Conservation (phyloP, 2,113 vertebrate genomes). For the Rhynchomys soricoides region DNA sequence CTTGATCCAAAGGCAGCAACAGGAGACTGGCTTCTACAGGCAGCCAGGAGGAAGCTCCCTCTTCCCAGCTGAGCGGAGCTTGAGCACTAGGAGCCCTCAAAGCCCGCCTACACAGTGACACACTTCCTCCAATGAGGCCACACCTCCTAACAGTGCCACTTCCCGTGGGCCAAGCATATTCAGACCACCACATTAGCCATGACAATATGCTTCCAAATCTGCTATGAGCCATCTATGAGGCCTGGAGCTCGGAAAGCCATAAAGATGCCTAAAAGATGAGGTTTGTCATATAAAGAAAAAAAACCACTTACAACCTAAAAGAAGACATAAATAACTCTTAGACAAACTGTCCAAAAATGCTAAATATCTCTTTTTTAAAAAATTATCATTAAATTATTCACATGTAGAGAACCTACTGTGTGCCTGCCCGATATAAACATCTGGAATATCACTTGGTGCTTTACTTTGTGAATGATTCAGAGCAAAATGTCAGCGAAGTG, state of each 20-base stretch:
- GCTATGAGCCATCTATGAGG: background rate
- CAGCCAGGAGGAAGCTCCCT: no score
- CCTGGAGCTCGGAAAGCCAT: background rate
- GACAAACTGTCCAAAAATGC: background rate
- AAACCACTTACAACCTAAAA: background rate
- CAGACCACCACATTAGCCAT: background rate
- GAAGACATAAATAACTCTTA: slow-evolving; percentile 5
- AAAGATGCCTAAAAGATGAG: background rate
- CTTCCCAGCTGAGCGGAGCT: no score
- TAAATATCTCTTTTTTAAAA: background rate
- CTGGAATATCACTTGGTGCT: background rate
- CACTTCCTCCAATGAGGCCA: no score
- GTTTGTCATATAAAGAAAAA: background rate
- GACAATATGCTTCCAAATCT: no score
- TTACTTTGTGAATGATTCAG: slow-evolving; percentile 56
- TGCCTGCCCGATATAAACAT: background rate
- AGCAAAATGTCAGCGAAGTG: background rate
- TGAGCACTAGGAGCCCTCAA: no score
- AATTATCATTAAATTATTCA: background rate
- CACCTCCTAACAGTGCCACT: no score
- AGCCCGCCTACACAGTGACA: no score
- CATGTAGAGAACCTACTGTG: background rate
- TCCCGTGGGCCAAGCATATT: no score
- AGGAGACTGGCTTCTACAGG: no score
- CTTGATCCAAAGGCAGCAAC: no score